These are phyloP conservation scores for Xiphophorus couchianus DNA, from an alignment of 2,113 vertebrate genomes.

Conservation along the genomic window DNA sequence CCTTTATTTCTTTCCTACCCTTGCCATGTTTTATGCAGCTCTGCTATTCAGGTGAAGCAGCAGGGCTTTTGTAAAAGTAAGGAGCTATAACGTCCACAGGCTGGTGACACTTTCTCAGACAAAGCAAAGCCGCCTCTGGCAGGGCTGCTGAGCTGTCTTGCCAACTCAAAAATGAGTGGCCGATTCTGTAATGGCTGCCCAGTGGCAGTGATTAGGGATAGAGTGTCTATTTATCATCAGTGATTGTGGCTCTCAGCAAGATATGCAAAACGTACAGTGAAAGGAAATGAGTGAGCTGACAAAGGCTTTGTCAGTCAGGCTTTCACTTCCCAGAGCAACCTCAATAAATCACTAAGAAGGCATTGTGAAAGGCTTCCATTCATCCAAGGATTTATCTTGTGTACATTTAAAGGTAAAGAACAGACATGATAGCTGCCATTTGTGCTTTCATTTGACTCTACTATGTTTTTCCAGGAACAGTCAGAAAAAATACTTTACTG, in stretches of 20 bases:
- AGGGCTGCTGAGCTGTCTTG: constrained; percentile 32
- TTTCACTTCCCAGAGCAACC: constrained; percentile 23
- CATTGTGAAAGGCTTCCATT: not conserved
- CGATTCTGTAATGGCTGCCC: constrained; percentile 57
- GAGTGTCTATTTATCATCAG: constrained; percentile 61
- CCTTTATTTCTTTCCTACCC: not conserved
- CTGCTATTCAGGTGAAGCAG: constrained; percentile 4
- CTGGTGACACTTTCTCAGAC: constrained; percentile 47
- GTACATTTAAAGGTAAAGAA: not conserved
- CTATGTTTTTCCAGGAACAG: not conserved
- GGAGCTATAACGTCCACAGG: constrained; percentile 28
- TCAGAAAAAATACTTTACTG: not conserved
- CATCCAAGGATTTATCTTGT: constrained; percentile 1
- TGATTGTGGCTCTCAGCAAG: constrained; percentile 43
- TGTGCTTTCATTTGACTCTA: not conserved
- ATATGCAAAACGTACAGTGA: constrained; percentile 33
- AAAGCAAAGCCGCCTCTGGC: constrained; percentile 50
- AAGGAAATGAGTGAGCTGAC: constrained; percentile 38
- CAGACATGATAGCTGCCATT: not conserved
- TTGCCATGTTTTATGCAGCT: not conserved
- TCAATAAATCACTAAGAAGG: constrained; percentile 28
- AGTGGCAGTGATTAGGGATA: constrained; percentile 56
- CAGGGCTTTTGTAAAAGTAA: not conserved
- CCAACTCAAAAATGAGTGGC: constrained; percentile 53
- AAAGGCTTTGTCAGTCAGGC: constrained; percentile 37